phyloP scores from a whole-genome alignment of 2,888 invertebrate species.

The Fissipunctia ypsillon region DNA sequence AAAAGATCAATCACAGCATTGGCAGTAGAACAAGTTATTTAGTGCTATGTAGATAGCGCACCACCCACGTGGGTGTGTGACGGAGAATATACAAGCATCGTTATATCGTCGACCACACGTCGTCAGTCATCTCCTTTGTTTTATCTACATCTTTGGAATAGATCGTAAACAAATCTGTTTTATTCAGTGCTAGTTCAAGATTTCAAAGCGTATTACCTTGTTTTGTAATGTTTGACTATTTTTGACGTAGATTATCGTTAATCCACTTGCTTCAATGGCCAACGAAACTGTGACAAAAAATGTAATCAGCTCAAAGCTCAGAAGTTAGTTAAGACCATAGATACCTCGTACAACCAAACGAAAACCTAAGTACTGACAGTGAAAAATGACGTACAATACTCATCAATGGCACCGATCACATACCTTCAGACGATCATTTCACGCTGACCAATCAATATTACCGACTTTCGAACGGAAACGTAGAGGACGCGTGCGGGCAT shows the following conservation, averaged over 20 bases:
- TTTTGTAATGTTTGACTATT: neutral
- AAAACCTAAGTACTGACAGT: conserved; percentile 11
- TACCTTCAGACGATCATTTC: conserved; percentile 63
- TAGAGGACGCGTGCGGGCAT: conserved; percentile 78
- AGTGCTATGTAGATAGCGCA: conserved; percentile 42
- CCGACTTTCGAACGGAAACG: conserved; percentile 68
- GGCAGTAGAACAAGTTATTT: conserved; percentile 51
- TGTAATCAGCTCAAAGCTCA: too few relatives aligned
- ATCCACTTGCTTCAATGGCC: neutral
- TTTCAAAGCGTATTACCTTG: neutral
- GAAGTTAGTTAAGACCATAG: neutral
- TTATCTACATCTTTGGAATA: conserved; percentile 27
- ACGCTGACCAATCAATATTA: conserved; percentile 67
- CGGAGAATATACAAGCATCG: conserved; percentile 40
- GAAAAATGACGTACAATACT: conserved; percentile 44
- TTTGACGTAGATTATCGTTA: neutral
- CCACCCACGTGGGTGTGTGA: conserved; percentile 47
- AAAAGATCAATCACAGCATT: conserved; percentile 56
- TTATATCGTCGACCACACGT: conserved; percentile 46
- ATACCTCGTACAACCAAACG: conserved; percentile 1
- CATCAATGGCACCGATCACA: conserved; percentile 59
- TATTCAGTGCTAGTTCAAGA: neutral
- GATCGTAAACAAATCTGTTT: conserved; percentile 10
- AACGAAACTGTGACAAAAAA: neutral
- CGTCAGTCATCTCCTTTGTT: conserved; percentile 34